These are phyloP conservation scores for Micrasema minimum DNA, from an alignment of 1,140 invertebrate genomes.

Conservation along the genomic window DNA sequence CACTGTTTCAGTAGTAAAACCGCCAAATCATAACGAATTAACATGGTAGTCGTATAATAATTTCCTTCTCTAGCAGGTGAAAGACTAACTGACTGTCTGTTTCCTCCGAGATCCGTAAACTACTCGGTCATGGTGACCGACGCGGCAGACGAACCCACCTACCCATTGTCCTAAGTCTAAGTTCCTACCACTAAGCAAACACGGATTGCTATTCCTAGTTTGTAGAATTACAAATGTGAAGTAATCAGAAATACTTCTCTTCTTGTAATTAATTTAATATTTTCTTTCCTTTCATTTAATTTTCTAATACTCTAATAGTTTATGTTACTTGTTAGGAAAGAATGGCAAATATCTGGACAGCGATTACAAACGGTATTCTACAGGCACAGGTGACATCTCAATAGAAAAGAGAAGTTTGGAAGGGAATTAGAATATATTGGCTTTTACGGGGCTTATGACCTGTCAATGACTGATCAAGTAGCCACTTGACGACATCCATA, in stretches of 20 bases:
- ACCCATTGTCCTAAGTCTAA: conserved; percentile 30
- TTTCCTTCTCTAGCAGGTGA: conserved; percentile 9
- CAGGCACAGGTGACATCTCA: no score
- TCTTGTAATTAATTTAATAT: background rate
- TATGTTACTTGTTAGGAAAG: background rate
- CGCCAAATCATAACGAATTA: conserved; percentile 17
- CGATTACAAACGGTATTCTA: no score
- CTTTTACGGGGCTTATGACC: no score
- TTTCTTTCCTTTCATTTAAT: background rate
- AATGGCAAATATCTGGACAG: background rate
- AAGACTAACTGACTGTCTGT: background rate
- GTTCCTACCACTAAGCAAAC: no score
- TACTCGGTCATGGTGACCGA: conserved; percentile 13
- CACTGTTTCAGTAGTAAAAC: conserved; percentile 18
- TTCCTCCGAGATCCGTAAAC: background rate
- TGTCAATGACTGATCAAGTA: no score
- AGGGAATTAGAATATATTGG: no score
- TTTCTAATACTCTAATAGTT: background rate
- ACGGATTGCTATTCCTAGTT: background rate
- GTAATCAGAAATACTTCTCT: no score
- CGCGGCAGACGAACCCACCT: conserved; percentile 25
- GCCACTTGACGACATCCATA: no score
- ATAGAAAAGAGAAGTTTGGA: no score
- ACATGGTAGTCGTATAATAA: conserved; percentile 24
- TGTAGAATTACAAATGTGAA: background rate